Evolutionary conservation across 2,888 invertebrate genomes (phyloP), one percentile per base, ranked within the genome.

Genomic region (Sericinus montela): DNA sequence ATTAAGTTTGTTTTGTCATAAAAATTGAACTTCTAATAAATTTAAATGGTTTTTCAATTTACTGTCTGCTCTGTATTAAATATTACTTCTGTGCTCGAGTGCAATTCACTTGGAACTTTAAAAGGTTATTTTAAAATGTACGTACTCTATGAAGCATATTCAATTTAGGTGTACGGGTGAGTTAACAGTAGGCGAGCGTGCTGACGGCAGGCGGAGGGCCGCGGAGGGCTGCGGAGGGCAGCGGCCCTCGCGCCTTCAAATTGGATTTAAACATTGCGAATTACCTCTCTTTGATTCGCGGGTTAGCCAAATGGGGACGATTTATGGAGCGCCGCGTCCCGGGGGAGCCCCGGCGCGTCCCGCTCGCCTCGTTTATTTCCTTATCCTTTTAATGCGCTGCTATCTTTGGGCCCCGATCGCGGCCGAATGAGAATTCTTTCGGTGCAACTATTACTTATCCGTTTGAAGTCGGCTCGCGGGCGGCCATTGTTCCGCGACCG

Each of bases 261-360:
- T 82, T 81, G 80, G 81, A 81, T 83, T 83, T 82, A 83, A 82
- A 82, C 83, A 80, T 82, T 80, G 80, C 75, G 83, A 83, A 84
- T 83, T 83, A 82, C 83, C 75, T 80, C 76, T 75, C 78, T 80
- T 82, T 80, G 82, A 81, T 83, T 84, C 82, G 80, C 80, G 82
- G 84, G 81, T 77, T 80, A 79, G 78, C 76, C 80, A 75, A 80
- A 80, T 74, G 81, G 83, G 81, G 80, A 80, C 80, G 80, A 84
- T 83, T 82, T 81, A 83, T 83, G 75, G 77, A 76, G 73, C 66
- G 65, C 65, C 63, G 68, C 66, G 62, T 68, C 59, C 59, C 54
- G 50, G 52, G 56, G 19, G 23, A 30, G 36, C 28, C 36, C 37
- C 50, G 45, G 36, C 45, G 65, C 30, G 38, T 38, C 39, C 32